phyloP scores from a whole-genome alignment of 1,140 invertebrate genomes.

The Cepaea nemoralis region DNA sequence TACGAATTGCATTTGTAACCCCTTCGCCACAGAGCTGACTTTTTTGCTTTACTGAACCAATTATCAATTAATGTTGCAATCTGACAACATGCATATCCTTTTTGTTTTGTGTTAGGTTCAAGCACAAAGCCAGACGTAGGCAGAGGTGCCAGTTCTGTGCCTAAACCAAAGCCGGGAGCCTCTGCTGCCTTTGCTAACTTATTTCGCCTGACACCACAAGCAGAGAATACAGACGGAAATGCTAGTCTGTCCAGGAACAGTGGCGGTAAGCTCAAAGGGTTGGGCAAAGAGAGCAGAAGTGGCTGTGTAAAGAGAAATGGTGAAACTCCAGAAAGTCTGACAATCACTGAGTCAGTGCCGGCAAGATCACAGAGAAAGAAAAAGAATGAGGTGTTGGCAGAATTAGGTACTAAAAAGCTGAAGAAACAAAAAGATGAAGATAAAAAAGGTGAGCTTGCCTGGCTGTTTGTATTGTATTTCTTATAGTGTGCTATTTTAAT shows the following conservation, averaged over 20 bases:
- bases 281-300: not conserved
- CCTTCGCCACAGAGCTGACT: too few relatives aligned
- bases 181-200: constrained; percentile 35
- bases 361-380: not conserved
- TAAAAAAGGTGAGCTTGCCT: too few relatives aligned
- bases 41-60: too few relatives aligned
- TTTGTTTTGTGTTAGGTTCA: constrained; percentile 16
- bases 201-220: not conserved
- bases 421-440: too few relatives aligned
- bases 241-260: not conserved
- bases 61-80: too few relatives aligned
- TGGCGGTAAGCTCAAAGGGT: not conserved
- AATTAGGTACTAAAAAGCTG: too few relatives aligned
- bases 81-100: too few relatives aligned
- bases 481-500: too few relatives aligned
- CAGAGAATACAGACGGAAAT: not conserved
- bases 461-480: too few relatives aligned
- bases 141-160: not conserved
- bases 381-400: not conserved
- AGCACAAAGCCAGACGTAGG: not conserved
- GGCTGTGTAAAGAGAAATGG: not conserved
- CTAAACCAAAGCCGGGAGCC: not conserved
- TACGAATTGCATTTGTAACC: too few relatives aligned
- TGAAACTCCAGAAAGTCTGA: not conserved
- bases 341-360: not conserved